Evolutionary conservation across 2,888 invertebrate species (phyloP).

Genomic region (Gerris lacustris): DNA sequence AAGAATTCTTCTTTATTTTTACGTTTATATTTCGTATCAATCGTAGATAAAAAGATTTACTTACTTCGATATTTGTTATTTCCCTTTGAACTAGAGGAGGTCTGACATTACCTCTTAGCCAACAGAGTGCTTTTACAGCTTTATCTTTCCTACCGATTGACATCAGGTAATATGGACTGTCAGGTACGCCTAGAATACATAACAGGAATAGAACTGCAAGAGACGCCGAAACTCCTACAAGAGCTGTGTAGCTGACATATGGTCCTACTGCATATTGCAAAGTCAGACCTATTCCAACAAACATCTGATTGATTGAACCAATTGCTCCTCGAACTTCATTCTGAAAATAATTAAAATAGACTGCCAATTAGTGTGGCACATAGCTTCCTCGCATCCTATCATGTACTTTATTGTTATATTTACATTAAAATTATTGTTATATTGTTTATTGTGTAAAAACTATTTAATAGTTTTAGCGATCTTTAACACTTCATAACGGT

Average conservation of each 20-base stretch:
- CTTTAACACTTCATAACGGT: no score
- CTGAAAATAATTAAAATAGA: neutral
- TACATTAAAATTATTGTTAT: no score
- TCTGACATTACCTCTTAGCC: constrained; percentile 6
- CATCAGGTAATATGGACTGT: constrained; percentile 9
- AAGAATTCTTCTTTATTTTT: no score
- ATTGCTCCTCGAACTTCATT: constrained; percentile 10
- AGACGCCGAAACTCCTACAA: neutral
- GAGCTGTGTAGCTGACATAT: neutral
- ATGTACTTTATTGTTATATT: no score
- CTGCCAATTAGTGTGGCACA: no score
- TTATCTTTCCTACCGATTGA: neutral
- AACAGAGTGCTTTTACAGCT: neutral
- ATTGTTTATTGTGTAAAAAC: no score
- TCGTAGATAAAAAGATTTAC: neutral
- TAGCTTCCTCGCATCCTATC: no score
- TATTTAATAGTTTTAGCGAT: no score
- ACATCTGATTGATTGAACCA: constrained; percentile 7
- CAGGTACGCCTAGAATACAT: neutral
- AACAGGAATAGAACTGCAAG: neutral
- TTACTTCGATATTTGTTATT: neutral
- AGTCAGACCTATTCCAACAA: neutral
- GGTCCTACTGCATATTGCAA: constrained; percentile 6
- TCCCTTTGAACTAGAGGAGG: constrained; percentile 2
- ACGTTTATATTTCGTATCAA: no score